Percentiles rank a stretch among this genome's conserved stretches.
These are phyloP conservation scores for Syngnathus rostellatus DNA, from an alignment of 2,797 vertebrate genomes.

Conservation along the genomic window DNA sequence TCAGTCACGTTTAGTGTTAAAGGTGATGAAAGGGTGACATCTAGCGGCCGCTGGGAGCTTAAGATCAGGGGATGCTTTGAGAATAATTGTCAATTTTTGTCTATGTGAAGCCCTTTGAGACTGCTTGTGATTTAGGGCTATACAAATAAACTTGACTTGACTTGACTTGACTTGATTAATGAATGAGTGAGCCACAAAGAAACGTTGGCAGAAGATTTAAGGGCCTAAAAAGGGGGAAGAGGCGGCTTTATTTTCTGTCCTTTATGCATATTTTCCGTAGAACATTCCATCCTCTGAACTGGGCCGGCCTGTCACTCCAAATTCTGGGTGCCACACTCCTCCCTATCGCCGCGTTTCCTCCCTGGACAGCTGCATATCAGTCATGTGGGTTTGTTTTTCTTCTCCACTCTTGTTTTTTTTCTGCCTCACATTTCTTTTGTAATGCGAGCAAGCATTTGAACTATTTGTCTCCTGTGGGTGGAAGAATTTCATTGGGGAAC, in stretches of 20 bases:
- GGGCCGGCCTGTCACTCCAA: slow-evolving; percentile 48
- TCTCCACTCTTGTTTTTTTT: neutral
- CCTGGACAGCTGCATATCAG: neutral
- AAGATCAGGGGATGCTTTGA: too few species aligned
- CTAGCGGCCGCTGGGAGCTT: too few species aligned
- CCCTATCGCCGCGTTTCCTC: slow-evolving; percentile 33
- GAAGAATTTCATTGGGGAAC: neutral
- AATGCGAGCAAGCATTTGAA: neutral
- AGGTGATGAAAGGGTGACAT: too few species aligned
- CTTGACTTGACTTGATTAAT: too few species aligned
- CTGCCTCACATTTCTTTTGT: neutral
- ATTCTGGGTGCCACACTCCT: slow-evolving; percentile 51
- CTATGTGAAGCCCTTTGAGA: too few species aligned
- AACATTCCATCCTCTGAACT: slow-evolving; percentile 60
- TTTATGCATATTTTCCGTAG: slow-evolving; percentile 59
- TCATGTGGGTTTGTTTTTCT: neutral
- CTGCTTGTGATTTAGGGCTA: too few species aligned
- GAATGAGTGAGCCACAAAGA: slow-evolving; percentile 8
- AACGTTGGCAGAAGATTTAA: slow-evolving; percentile 21
- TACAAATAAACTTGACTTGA: too few species aligned
- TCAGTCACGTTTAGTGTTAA: too few species aligned
- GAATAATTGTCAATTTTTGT: too few species aligned
- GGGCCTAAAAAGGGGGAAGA: slow-evolving; percentile 23
- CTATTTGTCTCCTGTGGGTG: slow-evolving; percentile 2
- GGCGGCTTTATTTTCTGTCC: slow-evolving; percentile 55